Base-by-base conservation (phyloP, 30 jellyfish, hydroid and myxozoan species). In the Nemopilema nomurai region DNA sequence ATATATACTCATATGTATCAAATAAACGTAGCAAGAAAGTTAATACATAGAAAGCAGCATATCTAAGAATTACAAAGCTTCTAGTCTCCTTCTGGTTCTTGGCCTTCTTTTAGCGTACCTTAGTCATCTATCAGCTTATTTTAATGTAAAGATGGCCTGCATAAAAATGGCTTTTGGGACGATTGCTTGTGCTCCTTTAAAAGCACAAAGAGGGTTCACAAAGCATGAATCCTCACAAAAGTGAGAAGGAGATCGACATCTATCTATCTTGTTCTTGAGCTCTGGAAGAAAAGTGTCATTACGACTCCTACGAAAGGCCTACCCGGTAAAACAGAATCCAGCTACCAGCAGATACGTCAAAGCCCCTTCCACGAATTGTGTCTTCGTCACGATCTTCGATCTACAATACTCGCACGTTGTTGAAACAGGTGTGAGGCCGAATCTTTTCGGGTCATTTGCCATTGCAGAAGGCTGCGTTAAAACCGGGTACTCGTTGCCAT, bases 341-440 rank as follows among this genome's bases (percentile, higher is more conserved):
- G 86, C 95, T 16, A 86, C 95, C 51, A 86, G 82, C 81, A 76
- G 8, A 71, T 86, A 86, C 66, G 95, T 86, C 33, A 86, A 49
- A n/a, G 95, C 95, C 62, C 95, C 95, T 71, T 86, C 95, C 8
- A 86, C 89, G 49, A n/a, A 86, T 49, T 86, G 95, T 49, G 95
- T 86, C 8, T 86, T 86, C 26, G 95, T 86, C 4, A 83, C 78
- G 22, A 86, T 86, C 28, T 63, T 67, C 26, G 95, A 77, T 51
- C 69, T 49, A 73, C 95, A 86, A 79, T 86, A 86, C 8, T 76
- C 28, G 69, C 95, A 86, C 16, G 69, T 57, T 27, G 95, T 86
- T 32, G 89, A 53, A 51, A 86, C 95, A 1, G 95, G 95, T 62
- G 80, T 77, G 65, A 86, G 62, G 19, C 89, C 95, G 57, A 67